Evolutionary conservation across 2,888 invertebrate species (phyloP).

Genomic region (Diploptera punctata): DNA sequence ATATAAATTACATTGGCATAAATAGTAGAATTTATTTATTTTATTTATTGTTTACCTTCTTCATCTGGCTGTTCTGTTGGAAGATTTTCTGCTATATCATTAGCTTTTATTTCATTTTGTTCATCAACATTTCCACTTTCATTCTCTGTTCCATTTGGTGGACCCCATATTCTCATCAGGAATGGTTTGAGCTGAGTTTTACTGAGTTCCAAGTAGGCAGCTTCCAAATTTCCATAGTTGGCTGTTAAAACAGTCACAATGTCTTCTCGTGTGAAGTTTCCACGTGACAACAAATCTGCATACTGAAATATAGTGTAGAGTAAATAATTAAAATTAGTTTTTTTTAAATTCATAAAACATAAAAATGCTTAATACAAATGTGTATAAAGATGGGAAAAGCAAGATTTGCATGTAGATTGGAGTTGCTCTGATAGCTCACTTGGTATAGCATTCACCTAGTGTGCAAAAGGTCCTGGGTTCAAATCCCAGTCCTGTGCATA

Average conservation of each 20-base stretch:
- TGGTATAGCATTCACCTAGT: too few relatives aligned
- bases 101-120: conserved; percentile 11
- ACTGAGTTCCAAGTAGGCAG: conserved; percentile 72
- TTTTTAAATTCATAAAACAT: conserved; percentile 1
- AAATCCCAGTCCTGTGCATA: too few relatives aligned
- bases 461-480: too few relatives aligned
- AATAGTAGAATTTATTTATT: too few relatives aligned
- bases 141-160: conserved; percentile 71
- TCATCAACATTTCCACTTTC: conserved; percentile 62
- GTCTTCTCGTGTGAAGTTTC: conserved; percentile 74
- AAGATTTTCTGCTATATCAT: conserved; percentile 21
- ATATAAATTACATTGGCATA: too few relatives aligned
- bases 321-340: too few relatives aligned
- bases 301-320: conserved; percentile 62
- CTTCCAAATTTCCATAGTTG: conserved; percentile 74
- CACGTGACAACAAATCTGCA: conserved; percentile 66
- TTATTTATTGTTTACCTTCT: conserved; percentile 34
- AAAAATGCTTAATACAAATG: neutral
- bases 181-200: conserved; percentile 80
- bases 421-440: too few relatives aligned
- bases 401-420: too few relatives aligned
- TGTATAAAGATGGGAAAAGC: neutral
- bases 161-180: conserved; percentile 81
- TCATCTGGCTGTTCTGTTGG: conserved; percentile 31
- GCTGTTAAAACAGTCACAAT: conserved; percentile 74